Percentiles rank a stretch among this genome's conserved stretches.
These are phyloP conservation scores for Empis livida DNA, from an alignment of 2,888 invertebrate species.

Conservation along the genomic window DNA sequence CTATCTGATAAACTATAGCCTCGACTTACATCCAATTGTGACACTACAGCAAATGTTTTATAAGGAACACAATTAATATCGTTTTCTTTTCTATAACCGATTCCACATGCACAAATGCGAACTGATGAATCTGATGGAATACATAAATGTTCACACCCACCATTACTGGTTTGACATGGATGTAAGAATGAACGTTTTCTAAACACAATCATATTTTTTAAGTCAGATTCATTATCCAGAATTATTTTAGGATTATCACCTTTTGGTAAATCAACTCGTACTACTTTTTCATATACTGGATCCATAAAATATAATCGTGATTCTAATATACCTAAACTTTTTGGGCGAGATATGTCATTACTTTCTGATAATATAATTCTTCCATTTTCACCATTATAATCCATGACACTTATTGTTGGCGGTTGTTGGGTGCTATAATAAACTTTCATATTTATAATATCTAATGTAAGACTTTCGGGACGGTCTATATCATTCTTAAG, in stretches of 20 bases:
- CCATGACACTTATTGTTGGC: conserved; percentile 55
- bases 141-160: conserved; percentile 91
- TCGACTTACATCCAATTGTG: conserved; percentile 74
- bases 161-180: conserved; percentile 75
- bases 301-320: conserved; percentile 78
- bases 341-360: conserved; percentile 63
- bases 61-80: conserved; percentile 66
- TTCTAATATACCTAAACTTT: conserved; percentile 69
- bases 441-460: conserved; percentile 64
- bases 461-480: conserved; percentile 78
- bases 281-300: conserved; percentile 77
- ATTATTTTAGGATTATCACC: conserved; percentile 65
- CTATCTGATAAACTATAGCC: conserved; percentile 78
- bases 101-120: conserved; percentile 75
- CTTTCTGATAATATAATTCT: conserved; percentile 52
- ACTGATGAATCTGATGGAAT: conserved; percentile 68
- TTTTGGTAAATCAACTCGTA: conserved; percentile 66
- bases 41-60: conserved; percentile 85
- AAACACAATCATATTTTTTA: conserved; percentile 78
- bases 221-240: conserved; percentile 73
- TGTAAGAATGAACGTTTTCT: conserved; percentile 73
- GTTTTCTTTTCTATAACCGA: conserved; percentile 72
- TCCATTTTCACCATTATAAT: conserved; percentile 56
- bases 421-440: conserved; percentile 80
- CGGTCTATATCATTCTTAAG: conserved; percentile 56